Conservation (phyloP, 2,797 vertebrate species). For the Sebastes itinus region DNA sequence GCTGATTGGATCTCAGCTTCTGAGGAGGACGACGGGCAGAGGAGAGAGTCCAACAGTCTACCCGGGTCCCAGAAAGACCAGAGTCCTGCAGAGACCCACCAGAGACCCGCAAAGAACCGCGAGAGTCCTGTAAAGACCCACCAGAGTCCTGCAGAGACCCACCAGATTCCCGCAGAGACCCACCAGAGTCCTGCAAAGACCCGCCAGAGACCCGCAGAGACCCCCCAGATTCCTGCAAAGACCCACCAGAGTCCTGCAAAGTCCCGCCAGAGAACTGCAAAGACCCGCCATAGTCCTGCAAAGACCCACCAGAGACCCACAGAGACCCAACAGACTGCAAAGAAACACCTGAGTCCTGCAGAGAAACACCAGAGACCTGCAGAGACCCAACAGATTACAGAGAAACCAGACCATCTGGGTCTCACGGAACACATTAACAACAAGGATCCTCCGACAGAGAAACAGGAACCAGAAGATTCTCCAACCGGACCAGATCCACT, state of each 20-base stretch:
- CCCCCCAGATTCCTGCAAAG: neutral
- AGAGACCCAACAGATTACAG: neutral
- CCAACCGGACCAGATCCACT: neutral
- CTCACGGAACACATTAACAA: neutral
- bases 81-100: too few relatives aligned
- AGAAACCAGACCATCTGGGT: neutral
- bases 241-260: too few relatives aligned
- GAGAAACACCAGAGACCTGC: neutral
- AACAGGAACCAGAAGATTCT: neutral
- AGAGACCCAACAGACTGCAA: too few relatives aligned
- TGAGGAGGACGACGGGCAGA: slow-evolving; percentile 3
- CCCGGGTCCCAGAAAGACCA: neutral
- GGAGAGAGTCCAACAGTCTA: neutral
- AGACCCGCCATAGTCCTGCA: too few relatives aligned
- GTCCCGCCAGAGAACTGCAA: too few relatives aligned
- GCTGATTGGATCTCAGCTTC: slow-evolving; percentile 20
- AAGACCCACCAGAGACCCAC: too few relatives aligned
- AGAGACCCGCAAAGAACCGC: too few relatives aligned
- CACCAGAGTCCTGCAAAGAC: too few relatives aligned
- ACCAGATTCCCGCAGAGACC: too few relatives aligned
- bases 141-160: too few relatives aligned
- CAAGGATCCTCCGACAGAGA: neutral
- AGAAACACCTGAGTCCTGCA: too few relatives aligned
- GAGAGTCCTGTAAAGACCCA: too few relatives aligned
- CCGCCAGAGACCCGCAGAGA: neutral